Conservation (phyloP, 2,888 invertebrate genomes). For the Rhorus exstirpatorius region DNA sequence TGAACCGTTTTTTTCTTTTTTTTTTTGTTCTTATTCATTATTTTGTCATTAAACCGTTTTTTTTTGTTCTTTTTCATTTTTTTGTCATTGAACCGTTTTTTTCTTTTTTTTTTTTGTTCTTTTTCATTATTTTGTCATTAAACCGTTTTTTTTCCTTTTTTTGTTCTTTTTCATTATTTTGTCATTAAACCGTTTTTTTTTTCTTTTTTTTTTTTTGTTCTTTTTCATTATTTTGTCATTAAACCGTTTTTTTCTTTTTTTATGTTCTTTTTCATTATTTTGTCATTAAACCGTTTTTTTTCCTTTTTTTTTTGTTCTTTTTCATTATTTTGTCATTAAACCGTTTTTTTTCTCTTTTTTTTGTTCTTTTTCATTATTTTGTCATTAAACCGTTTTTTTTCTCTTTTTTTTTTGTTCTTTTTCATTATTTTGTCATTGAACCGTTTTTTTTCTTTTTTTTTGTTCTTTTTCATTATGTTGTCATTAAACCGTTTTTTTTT, state of each 20-base stretch:
- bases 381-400: slow-evolving; percentile 14
- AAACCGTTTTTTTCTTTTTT: slow-evolving; percentile 12
- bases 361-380: background rate
- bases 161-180: background rate
- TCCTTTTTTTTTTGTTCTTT: background rate
- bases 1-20: slow-evolving; percentile 15
- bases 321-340: slow-evolving; percentile 2
- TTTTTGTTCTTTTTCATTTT: background rate
- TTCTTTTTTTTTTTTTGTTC: background rate
- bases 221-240: background rate
- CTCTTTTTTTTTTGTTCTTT: background rate
- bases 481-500: slow-evolving; percentile 14
- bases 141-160: slow-evolving; percentile 7
- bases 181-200: slow-evolving; percentile 14
- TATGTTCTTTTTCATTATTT: background rate
- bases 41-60: slow-evolving; percentile 17
- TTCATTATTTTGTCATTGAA: slow-evolving; percentile 1
- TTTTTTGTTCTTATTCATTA: background rate
- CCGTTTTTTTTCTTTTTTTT: background rate
- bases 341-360: background rate
- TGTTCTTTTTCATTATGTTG: background rate
- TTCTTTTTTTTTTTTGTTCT: too few species aligned
- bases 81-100: slow-evolving; percentile 18
- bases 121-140: background rate
- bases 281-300: slow-evolving; percentile 19